Base-by-base conservation (phyloP, 23 tunicate species). In the Phallusia fumigata region DNA sequence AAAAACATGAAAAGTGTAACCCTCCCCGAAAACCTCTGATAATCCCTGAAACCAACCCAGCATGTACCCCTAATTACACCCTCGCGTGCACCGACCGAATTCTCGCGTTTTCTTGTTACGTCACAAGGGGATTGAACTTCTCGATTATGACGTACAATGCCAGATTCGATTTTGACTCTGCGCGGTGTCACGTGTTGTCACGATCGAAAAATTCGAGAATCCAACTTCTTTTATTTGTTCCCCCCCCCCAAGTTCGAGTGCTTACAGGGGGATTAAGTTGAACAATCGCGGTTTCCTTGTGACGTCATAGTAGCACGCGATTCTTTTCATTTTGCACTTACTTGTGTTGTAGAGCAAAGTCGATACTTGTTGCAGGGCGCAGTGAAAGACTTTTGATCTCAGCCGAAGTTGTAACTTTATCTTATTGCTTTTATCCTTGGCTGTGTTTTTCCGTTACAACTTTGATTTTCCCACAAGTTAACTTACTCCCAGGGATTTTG, bases 211-310 rank as follows among this genome's bases (percentile, higher is more conserved):
- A 3, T 58, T 13, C 58, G 15, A 51, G 69, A 58, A 58, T 24
- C 10, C 47, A 3, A 24, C 28, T 58, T 58, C 28, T 58, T 58
- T 58, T 22, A 13, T 58, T 24, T 13, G 69, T 40, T 10, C 47
- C 47, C 47, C 47, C 47, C 26, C 1, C 69, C 69, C 69, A 58
- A 58, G 69, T 58, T 58, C 69, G 69, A 58, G 69, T 58, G 69
- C 28, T 24, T 58, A 21, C 28, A 22, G 28, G 69, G 13, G 69
- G 69, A 58, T 58, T 58, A 58, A 22, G 28, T 58, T 58, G 8
- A 6, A 58, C 69, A 58, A 40, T 58, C 69, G 69, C 26, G 69
- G 26, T 16, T 58, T 8, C 69, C 3, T 58, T 58, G 69, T 58
- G 69, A 58, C 69, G 69, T 21, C 8, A 58, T 24, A 58, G 47